These are phyloP conservation scores for Prionailurus bengalensis DNA, from an alignment of 2,113 vertebrate species.

Conservation along the genomic window DNA sequence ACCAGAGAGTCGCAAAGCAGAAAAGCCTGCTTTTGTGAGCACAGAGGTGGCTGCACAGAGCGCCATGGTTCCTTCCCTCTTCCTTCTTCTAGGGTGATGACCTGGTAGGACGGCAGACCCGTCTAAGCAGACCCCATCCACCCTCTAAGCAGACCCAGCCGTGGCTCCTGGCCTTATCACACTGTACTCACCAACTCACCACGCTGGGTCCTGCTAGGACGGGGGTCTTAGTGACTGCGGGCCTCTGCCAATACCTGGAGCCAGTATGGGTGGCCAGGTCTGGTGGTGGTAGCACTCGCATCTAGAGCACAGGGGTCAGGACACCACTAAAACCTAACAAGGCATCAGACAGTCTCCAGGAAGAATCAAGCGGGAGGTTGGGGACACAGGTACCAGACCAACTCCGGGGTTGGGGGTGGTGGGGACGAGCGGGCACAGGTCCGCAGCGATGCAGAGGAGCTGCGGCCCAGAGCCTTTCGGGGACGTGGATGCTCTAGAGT, in stretches of 20 bases:
- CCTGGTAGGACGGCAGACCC: not conserved
- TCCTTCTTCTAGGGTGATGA: not conserved
- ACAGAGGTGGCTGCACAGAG: not conserved
- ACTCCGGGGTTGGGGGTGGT: not conserved
- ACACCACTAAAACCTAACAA: not conserved
- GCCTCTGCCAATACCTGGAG: not conserved
- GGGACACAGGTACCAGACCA: not conserved
- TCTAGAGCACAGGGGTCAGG: not conserved
- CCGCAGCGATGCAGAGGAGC: accelerated
- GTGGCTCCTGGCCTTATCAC: no score
- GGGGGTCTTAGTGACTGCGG: not conserved
- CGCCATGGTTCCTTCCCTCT: not conserved
- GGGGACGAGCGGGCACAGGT: not conserved
- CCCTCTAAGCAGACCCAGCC: not conserved
- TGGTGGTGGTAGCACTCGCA: not conserved
- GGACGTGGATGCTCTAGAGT: not conserved
- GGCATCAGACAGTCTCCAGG: no score
- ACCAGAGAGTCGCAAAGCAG: not conserved
- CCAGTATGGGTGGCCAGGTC: not conserved
- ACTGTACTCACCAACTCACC: not conserved
- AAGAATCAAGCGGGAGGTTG: not conserved
- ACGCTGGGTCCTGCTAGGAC: no score
- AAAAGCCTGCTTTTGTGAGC: not conserved
- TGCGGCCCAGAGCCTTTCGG: not conserved
- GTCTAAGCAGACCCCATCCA: not conserved